Base-by-base conservation (phyloP, 2,888 invertebrate genomes). In the Macrosiphum euphorbiae region DNA sequence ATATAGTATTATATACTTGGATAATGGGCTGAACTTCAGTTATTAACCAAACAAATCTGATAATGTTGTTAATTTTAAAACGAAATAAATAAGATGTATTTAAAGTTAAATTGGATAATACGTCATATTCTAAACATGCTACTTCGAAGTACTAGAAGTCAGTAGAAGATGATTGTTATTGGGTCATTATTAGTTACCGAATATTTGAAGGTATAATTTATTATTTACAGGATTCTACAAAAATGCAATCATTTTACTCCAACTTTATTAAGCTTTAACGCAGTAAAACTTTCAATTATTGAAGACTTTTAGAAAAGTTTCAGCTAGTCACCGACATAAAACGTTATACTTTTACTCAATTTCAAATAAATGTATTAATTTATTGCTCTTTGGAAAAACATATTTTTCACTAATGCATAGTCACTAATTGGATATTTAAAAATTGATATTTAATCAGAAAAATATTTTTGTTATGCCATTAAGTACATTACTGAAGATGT, bases 291-390 rank as follows among this genome's bases (percentile, higher is more conserved):
- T 90, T 90, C 20, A 90, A 90, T 90, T 78, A 90, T 90, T 35
- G 50, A 90, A 90, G 67, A 35, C 47, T 67, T 90, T 78, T 24
- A 24, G 50, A 67, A 90, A 90, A 90, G 61, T 90, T 90, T 90
- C 11, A 44, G 24, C n/a, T 41, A 35, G 67, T 0, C 78, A 90
- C 58, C 24, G 26, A 8, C 67, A 47, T 50, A 90, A 90, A 90
- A 90, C 10, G n/a, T 47, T 90, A 5, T 78, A 47, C 35, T 8
- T 90, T 26, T 47, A 47, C 20, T 90, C 47, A 10, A 50, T 24
- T 47, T 67, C 4, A 47, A 86, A 86, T 86, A 86, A 47, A 44
- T 86, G 16, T 67, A 67, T 5, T n/a, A 35, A 47, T 47, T 47
- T 47, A 35, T 20, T 78, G 20, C 16, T 78, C n/a, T 67, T 67